Conservation (phyloP, 2,113 vertebrate species). For the Lanius ludovicianus region DNA sequence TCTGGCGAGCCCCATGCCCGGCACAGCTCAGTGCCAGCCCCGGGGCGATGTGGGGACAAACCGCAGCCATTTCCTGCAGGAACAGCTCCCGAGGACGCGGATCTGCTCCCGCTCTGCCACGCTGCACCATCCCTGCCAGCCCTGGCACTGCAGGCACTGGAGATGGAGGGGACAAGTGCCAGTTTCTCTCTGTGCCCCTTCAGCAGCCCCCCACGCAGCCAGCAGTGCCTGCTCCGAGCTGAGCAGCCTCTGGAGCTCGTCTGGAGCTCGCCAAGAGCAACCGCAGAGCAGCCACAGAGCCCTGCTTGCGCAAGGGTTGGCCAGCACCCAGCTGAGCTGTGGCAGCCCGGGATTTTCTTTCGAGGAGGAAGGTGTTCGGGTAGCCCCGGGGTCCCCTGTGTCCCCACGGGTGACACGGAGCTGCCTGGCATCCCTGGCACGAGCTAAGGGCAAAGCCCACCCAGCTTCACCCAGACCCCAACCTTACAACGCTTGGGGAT, state of each 20-base stretch:
- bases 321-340: not conserved
- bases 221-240: not conserved
- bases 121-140: not conserved
- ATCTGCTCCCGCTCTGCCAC: not conserved
- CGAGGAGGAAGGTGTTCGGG: slow-evolving; percentile 25
- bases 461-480: fast-evolving
- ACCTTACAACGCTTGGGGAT: fast-evolving
- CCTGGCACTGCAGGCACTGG: not conserved
- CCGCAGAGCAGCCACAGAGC: not conserved
- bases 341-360: not conserved
- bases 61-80: not conserved
- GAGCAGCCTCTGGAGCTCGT: not conserved
- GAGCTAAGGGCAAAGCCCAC: not conserved
- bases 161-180: fast-evolving
- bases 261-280: slow-evolving; percentile 21
- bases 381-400: not conserved
- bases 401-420: fast-evolving
- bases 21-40: not conserved
- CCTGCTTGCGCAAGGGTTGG: slow-evolving; percentile 41
- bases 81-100: not conserved
- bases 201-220: not conserved
- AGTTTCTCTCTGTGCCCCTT: not conserved
- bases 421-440: not conserved
- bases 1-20: fast-evolving
- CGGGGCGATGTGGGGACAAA: not conserved